These are phyloP conservation scores for Harpegnathos saltator DNA, from an alignment of 1,140 invertebrate genomes.

Conservation along the genomic window DNA sequence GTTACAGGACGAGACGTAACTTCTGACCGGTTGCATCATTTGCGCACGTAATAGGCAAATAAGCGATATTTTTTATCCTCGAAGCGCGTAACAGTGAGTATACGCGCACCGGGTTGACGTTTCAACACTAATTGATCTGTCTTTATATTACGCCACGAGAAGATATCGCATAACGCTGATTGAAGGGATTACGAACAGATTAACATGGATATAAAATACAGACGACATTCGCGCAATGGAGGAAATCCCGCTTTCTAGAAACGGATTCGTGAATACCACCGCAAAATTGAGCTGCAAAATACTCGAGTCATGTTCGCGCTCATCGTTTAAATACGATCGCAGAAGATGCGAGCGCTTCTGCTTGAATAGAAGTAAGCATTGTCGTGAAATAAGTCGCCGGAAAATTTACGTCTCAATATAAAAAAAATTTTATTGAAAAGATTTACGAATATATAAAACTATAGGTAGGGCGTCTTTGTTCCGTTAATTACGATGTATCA, in stretches of 20 bases:
- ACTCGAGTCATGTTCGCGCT: neutral
- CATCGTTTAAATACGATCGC: neutral
- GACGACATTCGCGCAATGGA: neutral
- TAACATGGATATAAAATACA: neutral
- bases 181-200: neutral
- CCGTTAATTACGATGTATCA: neutral
- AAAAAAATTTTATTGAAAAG: neutral
- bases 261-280: neutral
- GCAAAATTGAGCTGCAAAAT: neutral
- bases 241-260: constrained; percentile 8
- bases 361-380: too few species aligned
- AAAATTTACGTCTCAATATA: neutral
- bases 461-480: neutral
- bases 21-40: constrained; percentile 59
- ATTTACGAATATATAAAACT: neutral
- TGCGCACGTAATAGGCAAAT: constrained; percentile 61
- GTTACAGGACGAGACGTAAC: constrained; percentile 48
- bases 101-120: neutral
- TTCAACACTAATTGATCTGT: constrained; percentile 13
- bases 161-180: constrained; percentile 22
- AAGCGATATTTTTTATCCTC: constrained; percentile 57
- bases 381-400: too few species aligned
- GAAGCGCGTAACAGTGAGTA: neutral
- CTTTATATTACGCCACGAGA: constrained; percentile 5
- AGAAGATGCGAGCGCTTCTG: neutral